Percentiles rank a stretch among this genome's conserved stretches.
Conservation (phyloP, 2,113 vertebrate genomes). For the Rhinopomastus cyanomelas region DNA sequence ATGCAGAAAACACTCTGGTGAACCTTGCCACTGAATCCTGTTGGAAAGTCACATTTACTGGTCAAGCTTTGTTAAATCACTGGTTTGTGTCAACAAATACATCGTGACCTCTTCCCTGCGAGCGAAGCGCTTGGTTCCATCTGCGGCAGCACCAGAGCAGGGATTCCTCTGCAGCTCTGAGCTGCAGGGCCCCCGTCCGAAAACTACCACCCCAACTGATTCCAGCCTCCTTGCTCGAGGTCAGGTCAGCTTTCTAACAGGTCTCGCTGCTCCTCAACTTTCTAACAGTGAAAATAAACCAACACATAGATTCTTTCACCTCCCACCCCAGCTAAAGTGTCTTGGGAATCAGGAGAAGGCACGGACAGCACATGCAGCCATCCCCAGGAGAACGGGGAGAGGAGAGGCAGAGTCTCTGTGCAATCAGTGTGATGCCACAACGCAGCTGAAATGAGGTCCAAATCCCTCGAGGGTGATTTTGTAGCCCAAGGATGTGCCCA, state of each 20-base stretch:
- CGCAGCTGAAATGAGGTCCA: not conserved
- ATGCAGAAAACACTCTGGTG: too few species aligned
- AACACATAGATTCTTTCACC: not conserved
- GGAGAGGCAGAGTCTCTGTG: not conserved
- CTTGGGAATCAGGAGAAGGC: not conserved
- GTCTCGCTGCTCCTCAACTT: not conserved
- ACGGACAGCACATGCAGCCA: too few species aligned
- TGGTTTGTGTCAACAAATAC: too few species aligned
- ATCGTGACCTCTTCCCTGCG: too few species aligned
- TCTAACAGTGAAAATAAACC: not conserved
- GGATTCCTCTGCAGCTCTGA: fast-evolving
- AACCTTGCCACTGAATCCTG: too few species aligned
- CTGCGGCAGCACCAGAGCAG: not conserved
- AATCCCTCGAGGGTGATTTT: not conserved
- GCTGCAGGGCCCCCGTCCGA: fast-evolving
- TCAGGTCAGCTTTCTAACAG: not conserved
- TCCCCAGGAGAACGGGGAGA: not conserved
- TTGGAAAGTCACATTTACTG: too few species aligned
- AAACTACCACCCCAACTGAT: not conserved
- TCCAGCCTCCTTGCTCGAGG: not conserved
- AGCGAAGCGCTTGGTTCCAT: too few species aligned
- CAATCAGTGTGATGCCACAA: not conserved
- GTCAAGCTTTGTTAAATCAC: too few species aligned
- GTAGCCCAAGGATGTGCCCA: not conserved
- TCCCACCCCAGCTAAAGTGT: not conserved